Base-by-base conservation (phyloP, 2,888 invertebrate species). In the Thereva nobilitata region DNA sequence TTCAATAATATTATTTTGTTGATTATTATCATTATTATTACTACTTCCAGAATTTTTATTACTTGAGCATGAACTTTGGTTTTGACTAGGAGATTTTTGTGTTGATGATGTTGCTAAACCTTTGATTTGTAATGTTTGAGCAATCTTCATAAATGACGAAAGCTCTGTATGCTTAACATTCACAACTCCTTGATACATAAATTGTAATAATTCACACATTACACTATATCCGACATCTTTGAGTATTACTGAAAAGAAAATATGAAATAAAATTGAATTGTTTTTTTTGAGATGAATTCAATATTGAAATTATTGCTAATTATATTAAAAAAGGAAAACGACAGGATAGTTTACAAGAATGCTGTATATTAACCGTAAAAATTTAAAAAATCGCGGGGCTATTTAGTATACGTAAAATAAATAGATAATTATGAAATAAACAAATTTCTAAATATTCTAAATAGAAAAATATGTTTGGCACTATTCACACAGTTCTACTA, bases 161-260 rank as follows among this genome's bases (percentile, higher is more conserved):
- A 83, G 72, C 69, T 82, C 81, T 1, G 82, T 80, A 71, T 83
- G 82, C 70, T 82, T 82, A 4, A 83, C 82, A 72, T 82, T 83
- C 2, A 86, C 85, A 69, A 85, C 85, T 9, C 86, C 86, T 75
- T 85, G 84, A 74, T 86, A 86, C 85, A 86, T 86, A 73, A 85
- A 86, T 75, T 85, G 83, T 68, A 86, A 75, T 68, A 86, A 75
- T 73, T 84, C 84, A 72, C 83, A 83, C 80, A 85, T 81, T 5
- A 84, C 84, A 61, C 81, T 80, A 68, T 82, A 85, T 68, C 82
- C 82, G 67, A 86, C 85, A 79, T 85, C 86, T 78, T 85, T 85
- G 73, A 86, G 81, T 73, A 86, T 82, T 52, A 81, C 81, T 81
- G 68, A 8, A 75, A 74, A 12, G 8, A 12, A 10, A 23, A 35